Base-by-base conservation (phyloP, 2,888 invertebrate species). In the Theretra japonica region DNA sequence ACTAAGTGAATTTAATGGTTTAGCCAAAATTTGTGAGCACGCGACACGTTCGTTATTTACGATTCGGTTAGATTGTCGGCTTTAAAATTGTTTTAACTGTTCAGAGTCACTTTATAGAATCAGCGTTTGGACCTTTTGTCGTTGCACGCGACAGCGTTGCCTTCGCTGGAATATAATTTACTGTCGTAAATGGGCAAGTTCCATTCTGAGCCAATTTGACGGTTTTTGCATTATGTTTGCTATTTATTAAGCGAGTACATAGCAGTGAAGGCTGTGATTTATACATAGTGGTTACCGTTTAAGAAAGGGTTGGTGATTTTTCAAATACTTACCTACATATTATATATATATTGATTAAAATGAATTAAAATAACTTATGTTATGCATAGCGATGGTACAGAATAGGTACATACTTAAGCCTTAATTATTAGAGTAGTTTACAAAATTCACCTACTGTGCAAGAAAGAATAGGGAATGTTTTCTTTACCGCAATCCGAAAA, bases 51-150 rank as follows among this genome's bases (percentile, higher is more conserved):
- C 33, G 70, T 71, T 71, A 56, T 71, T 71, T 71, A 71, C 70
- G 70, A 71, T 30, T 65, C 33, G 33, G 50, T 56, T 57, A 65
- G 56, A 65, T 71, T 62, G 56, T 65, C 56, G 62, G 70, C 76
- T 77, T 85, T 83, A 81, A 85, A 85, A 83, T 80, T 78, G 83
- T 83, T 85, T 82, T 80, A 84, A 85, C 84, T 80, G 81, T 81
- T 86, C 81, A 80, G 83, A 82, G 82, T 82, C 82, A 85, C 82
- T 84, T 82, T 81, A 83, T 80, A 78, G 79, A 82, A 84, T 84
- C 80, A 77, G 79, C 76, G 78, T 79, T 82, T 73, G 70, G 62
- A 71, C 56, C 53, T 56, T 65, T 71, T 65, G 33, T 71, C 70
- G 73, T 19, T 73, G 72, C 84, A 84, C 83, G 84, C 83, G 79